These are phyloP conservation scores for Myzus persicae DNA, from an alignment of 1,140 invertebrate genomes.

Conservation along the genomic window DNA sequence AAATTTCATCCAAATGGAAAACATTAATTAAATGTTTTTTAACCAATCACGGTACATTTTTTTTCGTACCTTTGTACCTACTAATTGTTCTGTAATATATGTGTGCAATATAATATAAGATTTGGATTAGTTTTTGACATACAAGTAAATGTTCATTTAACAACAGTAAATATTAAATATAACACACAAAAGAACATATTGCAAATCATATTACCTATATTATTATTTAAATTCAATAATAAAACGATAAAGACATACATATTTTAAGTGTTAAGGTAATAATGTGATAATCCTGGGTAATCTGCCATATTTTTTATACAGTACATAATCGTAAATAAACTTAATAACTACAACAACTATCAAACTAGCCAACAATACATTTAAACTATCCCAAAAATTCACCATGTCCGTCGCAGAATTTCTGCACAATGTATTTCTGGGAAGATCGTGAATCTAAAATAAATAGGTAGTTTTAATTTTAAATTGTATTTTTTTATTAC, in stretches of 20 bases:
- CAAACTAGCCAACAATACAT: conserved; percentile 72
- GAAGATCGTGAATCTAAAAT: conserved; percentile 73
- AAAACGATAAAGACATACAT: neutral
- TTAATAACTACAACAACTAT: conserved; percentile 77
- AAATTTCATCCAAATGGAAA: neutral
- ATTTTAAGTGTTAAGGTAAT: conserved; percentile 68
- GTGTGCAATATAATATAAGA: neutral
- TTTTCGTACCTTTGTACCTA: neutral
- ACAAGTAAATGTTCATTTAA: neutral
- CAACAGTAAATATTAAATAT: neutral
- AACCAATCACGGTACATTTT: neutral
- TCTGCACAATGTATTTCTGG: conserved; percentile 73
- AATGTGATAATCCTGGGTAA: conserved; percentile 82
- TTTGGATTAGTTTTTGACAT: neutral
- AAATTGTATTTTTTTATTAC: neutral
- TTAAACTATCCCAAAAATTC: conserved; percentile 75
- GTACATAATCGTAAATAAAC: conserved; percentile 81
- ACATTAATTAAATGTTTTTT: conserved; percentile 7
- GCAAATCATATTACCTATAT: too few relatives aligned
- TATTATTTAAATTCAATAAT: neutral
- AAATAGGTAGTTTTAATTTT: neutral
- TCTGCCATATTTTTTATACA: conserved; percentile 78
- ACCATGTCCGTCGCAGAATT: conserved; percentile 67
- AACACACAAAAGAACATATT: neutral
- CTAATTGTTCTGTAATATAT: neutral